Evolutionary conservation across 1,140 invertebrate genomes (phyloP), one percentile per base, ranked within the genome.

Genomic region (Temnothorax longispinosus): DNA sequence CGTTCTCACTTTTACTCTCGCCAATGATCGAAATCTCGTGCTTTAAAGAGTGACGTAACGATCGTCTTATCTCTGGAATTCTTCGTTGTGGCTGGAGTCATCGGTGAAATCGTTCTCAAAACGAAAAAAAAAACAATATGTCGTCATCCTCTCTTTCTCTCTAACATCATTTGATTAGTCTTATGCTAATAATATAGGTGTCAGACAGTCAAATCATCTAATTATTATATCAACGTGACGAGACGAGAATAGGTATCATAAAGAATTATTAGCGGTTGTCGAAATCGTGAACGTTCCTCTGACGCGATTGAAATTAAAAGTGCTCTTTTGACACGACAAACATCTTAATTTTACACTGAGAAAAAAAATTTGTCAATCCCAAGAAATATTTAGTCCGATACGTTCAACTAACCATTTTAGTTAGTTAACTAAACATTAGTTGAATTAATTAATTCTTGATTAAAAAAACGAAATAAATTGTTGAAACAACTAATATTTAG

Each of bases 1-100:
- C 13, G 32, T 54, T 64, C 41, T 41, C 50, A 56, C 87, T 56
- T 88, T 62, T 84, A 84, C 81, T 75, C 71, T 75, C 54, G 32
- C 35, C 21, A 32, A 50, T 52, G 50, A 86, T 78, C 11, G 50
- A 47, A 44, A 74, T 87, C 52, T 60, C 65, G 38, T 62, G 35
- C 52, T 82, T 62, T 76, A 32, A 21, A 69, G 62, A 81, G 47
- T 81, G 47, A 81, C 27, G 54, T 81, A 81, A 80, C 44, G 38
- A 21, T 38, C 64, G 18, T 54, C 64, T 81, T 81, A 69, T 81
- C 64, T 38, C 10, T 8, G 64, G 35, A 69, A 71, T 81, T 56
- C 35, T 44, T 38, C 35, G 8, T 65, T 6, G 18, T 52, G 50
- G 8, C 21, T 54, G 32, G 18, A 80, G 10, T 54, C 15, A 10